phyloP scores from a whole-genome alignment of 2,113 vertebrate genomes.

The Brienomyrus brachyistius region DNA sequence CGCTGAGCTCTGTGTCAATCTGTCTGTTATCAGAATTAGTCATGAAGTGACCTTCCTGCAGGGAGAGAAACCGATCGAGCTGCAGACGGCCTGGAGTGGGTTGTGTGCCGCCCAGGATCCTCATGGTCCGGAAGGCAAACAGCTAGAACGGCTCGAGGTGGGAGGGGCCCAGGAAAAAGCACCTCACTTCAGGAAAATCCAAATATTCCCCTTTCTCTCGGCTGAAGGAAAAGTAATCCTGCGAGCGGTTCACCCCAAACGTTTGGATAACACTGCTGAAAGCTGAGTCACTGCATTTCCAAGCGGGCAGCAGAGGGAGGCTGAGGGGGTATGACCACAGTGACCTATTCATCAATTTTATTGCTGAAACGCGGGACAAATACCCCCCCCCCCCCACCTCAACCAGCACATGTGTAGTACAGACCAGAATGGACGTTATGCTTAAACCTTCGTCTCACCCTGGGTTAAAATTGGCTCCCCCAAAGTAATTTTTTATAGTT shows the following conservation, averaged over 20 bases:
- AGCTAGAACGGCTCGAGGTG: background rate
- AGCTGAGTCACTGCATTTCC: conserved; percentile 26
- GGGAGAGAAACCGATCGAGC: background rate
- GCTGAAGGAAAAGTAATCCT: background rate
- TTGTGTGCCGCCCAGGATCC: background rate
- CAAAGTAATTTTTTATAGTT: conserved; percentile 40
- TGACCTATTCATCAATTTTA: conserved; percentile 10
- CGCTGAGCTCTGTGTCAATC: conserved; percentile 1
- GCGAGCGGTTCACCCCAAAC: background rate
- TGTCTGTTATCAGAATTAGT: conserved; percentile 1
- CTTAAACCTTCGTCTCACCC: conserved; percentile 11
- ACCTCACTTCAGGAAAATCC: conserved; percentile 30
- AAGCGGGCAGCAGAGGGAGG: background rate
- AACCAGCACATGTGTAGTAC: background rate
- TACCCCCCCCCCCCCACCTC: background rate
- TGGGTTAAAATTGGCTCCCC: conserved; percentile 17
- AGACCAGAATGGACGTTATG: background rate
- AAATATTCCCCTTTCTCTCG: conserved; percentile 25
- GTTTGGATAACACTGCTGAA: conserved; percentile 1
- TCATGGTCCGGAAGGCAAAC: background rate
- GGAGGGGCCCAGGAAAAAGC: conserved; percentile 26
- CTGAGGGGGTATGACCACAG: conserved; percentile 1
- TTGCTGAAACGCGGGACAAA: background rate
- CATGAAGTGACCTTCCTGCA: conserved; percentile 9
- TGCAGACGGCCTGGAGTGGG: background rate